Evolutionary conservation across 2,113 vertebrate species (phyloP), one percentile per base, ranked within the genome.

Genomic region (Leucopsar rothschildi): DNA sequence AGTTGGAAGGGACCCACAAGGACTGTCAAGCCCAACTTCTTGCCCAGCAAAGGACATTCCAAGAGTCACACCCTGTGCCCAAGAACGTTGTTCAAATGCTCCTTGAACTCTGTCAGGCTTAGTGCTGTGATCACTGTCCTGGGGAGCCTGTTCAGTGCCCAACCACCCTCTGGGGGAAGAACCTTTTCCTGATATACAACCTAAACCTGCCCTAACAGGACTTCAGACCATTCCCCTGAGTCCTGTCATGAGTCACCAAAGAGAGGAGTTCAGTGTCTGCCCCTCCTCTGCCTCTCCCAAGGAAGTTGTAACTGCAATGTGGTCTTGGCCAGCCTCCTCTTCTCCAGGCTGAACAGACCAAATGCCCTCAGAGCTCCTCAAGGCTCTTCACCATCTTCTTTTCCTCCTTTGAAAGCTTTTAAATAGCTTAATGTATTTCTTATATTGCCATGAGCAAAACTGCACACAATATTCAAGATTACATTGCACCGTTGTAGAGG

Each of bases 101-200:
- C 5, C 52, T 57, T 31, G 44, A 59, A 3, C 25, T 59, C 52
- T 59, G 6, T 1, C 3, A 42, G 31, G 5, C 4, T 37, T 59
- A 44, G 4, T 66, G 31, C 5, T 57, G 31, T 44, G 44, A 25
- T 16, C 31, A 14, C 3, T 5, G 8, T 6, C 6, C 9, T 50
- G 16, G 10, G 8, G 15, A 49, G 1, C 10, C 10, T 42, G 20
- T 18, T 50, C 42, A 42, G 35, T 8, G 4, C 11, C 25, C 42
- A 40, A 0, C 2, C 25, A 20, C 16, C 7, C 13, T 35, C 31
- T 31, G 16, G 21, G 2, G 6, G 9, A 42, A 57, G 35, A 57
- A 59, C 8, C 1, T 50, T 40, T 49, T 27, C 1, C 21, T 76
- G 31, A 31, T 31, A 42, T 17, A 11, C 44, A 25, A 8, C 2